Evolutionary conservation across 2,888 invertebrate genomes (phyloP).

Genomic region (Melieria picta): DNA sequence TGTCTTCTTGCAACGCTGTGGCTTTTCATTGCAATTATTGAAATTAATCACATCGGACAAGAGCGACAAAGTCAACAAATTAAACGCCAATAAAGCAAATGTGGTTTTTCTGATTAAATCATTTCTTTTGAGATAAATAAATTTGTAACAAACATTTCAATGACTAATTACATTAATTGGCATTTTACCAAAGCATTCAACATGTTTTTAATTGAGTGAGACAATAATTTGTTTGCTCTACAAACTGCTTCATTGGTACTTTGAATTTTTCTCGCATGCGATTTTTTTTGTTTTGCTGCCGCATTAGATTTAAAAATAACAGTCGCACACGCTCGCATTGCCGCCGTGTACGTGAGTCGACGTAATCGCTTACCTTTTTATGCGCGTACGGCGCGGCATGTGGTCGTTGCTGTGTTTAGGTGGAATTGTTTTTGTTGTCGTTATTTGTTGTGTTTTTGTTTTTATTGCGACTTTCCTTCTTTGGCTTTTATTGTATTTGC

Average conservation of each 20-base stretch:
- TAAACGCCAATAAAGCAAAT: no score
- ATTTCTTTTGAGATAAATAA: no score
- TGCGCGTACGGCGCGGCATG: not conserved
- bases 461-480: not conserved
- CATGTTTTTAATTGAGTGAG: no score
- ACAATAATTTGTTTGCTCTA: no score
- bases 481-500: not conserved
- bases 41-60: no score
- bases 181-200: no score
- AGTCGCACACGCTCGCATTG: not conserved
- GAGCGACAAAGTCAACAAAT: no score
- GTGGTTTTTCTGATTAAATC: no score
- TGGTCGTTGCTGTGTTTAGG: not conserved
- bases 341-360: not conserved
- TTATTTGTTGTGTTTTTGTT: slow-evolving; percentile 1
- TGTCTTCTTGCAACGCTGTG: no score
- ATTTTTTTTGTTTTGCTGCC: slow-evolving; percentile 9
- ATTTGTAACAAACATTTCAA: no score
- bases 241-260: not conserved
- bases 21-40: no score
- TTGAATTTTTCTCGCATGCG: slow-evolving; percentile 37
- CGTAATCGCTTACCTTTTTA: not conserved
- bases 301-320: not conserved
- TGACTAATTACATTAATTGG: no score
- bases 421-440: not conserved